Base-by-base conservation (phyloP, 2,888 invertebrate genomes). In the Phaonia tiefii region DNA sequence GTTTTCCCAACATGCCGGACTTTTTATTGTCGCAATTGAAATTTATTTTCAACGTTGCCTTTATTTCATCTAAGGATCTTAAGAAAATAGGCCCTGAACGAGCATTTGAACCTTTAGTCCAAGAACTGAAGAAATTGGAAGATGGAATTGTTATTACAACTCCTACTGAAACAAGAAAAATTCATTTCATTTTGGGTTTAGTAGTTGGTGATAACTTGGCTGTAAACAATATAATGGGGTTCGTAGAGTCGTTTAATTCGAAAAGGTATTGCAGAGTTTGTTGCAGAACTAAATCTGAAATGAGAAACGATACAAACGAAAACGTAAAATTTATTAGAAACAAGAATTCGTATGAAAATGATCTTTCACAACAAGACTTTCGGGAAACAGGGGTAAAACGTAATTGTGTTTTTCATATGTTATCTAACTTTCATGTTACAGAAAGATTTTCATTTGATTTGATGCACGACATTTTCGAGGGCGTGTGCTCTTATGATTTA, bases 21-120 rank as follows among this genome's bases (percentile, higher is more conserved):
- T 70, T 82, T 73, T 56, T 84, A 11, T 49, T 79, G 8, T 84
- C 83, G 1, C 80, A 83, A 66, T 66, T 85, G 49, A 66, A 84
- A 22, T 83, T 76, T 42, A 80, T 83, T 49, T 84, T 84, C 72
- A 69, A 75, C 20, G 77, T 39, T 44, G 83, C 79, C 15, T 84
- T 83, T 67, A 74, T 84, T 49, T 49, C 81, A 46, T 75, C 76
- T 22, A 44, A 37, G 10, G 67, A 80, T 60, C 65, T 82, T 60
- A 85, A 85, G 79, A 26, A 63, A 15, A 80, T 70, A 72, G 84
- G 84, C 22, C 83, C 79, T 70, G 65, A 77, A 42, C 46, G 15
- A 22, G 44, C 81, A 13, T 83, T 84, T 54, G 26, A 78, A 65
- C 44, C 72, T 15, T 51, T 84, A 56, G 69, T 84, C 5, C 56